Evolutionary conservation across 2,888 invertebrate genomes (phyloP), one percentile per base, ranked within the genome.

Genomic region (Lycaena phlaeas): DNA sequence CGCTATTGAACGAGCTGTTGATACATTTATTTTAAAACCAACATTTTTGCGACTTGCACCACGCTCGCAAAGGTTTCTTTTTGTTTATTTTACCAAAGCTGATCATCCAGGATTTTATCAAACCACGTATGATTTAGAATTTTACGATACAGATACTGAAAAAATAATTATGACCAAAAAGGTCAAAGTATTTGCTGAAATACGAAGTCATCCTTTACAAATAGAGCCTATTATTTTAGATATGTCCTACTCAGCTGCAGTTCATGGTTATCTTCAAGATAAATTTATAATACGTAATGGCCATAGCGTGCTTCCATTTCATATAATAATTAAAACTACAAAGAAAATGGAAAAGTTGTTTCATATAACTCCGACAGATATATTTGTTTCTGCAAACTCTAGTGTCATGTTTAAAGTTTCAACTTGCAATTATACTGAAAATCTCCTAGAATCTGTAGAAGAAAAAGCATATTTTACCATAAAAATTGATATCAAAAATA

Each of bases 21-120:
- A 75, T 15, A 42, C 61, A 10, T 76, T 79, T 51, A 27, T 72
- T 36, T 68, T 78, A 43, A 56, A 70, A 36, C 44, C 55, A 2
- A 71, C 65, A 1, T 72, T 59, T 56, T 42, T 68, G 39, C 45
- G 51, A 40, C 41, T 78, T 26, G 10, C 39, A 31, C 61, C 69
- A 2, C 45, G 57, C 44, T 55, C 64, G 17, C 64, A 56, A 40
- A 48, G 41, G 9, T 51, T 49, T 6, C 56, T 71, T 22, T 49
- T 56, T 14, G 60, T 77, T 11, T 62, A 59, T 49, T 71, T 79
- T 38, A 67, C 57, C 6, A 72, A 74, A 60, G 50, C 56, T 14
- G 70, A 71, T 48, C 52, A 62, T 30, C 60, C 61, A 39, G 81
- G 81, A n/a, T 61, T 52, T 36, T 75, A 81, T 52, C 75, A 81